Evolutionary conservation across 1,140 invertebrate species (phyloP).

Genomic region (Limonius californicus): DNA sequence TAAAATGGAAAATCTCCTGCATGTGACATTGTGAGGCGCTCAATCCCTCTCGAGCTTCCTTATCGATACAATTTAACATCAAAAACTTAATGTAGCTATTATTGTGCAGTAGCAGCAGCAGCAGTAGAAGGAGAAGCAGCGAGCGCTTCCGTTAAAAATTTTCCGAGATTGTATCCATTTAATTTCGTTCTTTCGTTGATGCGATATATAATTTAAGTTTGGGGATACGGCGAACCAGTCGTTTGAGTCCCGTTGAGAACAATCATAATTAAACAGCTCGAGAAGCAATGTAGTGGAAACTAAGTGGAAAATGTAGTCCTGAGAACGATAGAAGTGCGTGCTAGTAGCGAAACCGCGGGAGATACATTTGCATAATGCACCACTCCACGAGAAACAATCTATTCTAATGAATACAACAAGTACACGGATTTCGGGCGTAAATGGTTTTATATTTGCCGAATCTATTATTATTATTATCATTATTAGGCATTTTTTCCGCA

Average conservation of each 20-base stretch:
- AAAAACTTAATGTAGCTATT: constrained; percentile 27
- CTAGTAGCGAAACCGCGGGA: constrained; percentile 26
- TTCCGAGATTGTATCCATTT: constrained; percentile 22
- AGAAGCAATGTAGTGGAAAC: constrained; percentile 32
- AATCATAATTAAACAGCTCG: constrained; percentile 34
- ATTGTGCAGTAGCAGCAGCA: constrained; percentile 16
- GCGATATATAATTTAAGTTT: constrained; percentile 28
- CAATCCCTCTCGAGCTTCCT: constrained; percentile 18
- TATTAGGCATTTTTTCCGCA: no score
- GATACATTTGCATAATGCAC: constrained; percentile 34
- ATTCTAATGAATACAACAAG: constrained; percentile 12
- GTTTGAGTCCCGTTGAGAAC: constrained; percentile 31
- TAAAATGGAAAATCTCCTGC: constrained; percentile 27
- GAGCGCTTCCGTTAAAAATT: not conserved
- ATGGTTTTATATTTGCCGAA: not conserved
- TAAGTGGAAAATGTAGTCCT: constrained; percentile 21
- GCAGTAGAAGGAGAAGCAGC: no score
- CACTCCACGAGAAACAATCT: constrained; percentile 27
- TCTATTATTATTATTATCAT: no score
- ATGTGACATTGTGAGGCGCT: constrained; percentile 23
- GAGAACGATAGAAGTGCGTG: constrained; percentile 26
- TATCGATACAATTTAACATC: constrained; percentile 31
- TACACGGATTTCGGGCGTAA: not conserved
- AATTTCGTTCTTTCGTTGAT: constrained; percentile 14
- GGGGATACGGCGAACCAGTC: constrained; percentile 24